Evolutionary conservation across 2,888 invertebrate genomes (phyloP).

Genomic region (Drosophila affinis): DNA sequence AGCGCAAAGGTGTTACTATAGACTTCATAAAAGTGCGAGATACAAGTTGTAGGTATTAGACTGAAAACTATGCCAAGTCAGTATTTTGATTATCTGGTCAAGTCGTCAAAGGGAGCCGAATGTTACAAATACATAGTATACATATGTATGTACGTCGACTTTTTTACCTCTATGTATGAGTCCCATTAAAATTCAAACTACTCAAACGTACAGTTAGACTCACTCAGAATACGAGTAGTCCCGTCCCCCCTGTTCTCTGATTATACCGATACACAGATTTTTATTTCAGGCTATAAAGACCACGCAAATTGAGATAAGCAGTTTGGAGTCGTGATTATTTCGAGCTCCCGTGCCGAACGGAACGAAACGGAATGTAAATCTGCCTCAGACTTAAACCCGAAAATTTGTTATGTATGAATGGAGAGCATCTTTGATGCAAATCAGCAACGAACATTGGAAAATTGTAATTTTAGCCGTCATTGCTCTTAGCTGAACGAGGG

Average conservation of each 20-base stretch:
- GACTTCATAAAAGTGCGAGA: conserved; percentile 10
- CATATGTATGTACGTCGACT: too few species aligned
- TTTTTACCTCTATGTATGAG: conserved; percentile 12
- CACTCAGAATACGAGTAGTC: background rate
- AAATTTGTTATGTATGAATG: conserved; percentile 10
- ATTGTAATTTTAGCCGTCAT: conserved; percentile 14
- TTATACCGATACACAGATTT: conserved; percentile 18
- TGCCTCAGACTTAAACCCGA: background rate
- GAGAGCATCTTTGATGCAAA: background rate
- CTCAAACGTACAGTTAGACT: conserved; percentile 5
- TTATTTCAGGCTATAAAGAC: conserved; percentile 32
- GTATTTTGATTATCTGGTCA: background rate
- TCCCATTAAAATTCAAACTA: conserved; percentile 30
- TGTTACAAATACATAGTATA: background rate
- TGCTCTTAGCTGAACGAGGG: background rate
- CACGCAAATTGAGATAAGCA: conserved; percentile 27
- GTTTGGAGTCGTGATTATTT: conserved; percentile 3
- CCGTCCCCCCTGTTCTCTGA: background rate
- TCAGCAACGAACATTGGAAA: background rate
- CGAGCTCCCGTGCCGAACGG: conserved; percentile 27
- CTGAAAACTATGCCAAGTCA: background rate
- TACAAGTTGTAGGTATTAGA: background rate
- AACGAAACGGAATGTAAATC: conserved; percentile 12
- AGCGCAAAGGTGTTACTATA: conserved; percentile 30
- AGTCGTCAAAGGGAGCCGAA: background rate